Conservation (phyloP, 2,888 invertebrate genomes). For the Parochlus steinenii region DNA sequence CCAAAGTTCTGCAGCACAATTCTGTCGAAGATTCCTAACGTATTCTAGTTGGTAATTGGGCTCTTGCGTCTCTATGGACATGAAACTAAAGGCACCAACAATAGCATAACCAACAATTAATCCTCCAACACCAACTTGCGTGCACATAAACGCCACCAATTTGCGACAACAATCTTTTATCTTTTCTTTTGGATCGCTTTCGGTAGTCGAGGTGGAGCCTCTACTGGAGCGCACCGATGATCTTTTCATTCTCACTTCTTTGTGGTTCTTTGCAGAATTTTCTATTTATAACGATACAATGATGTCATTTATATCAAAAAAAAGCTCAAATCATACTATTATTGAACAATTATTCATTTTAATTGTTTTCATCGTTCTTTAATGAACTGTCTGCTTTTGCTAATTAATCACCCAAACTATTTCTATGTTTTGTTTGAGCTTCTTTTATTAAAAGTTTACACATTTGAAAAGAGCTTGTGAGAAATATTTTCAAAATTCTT, state of each 20-base stretch:
- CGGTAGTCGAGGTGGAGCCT: conserved; percentile 45
- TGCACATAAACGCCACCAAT: conserved; percentile 81
- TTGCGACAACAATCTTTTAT: conserved; percentile 75
- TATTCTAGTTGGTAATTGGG: conserved; percentile 35
- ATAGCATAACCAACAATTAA: conserved; percentile 75
- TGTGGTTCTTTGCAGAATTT: too few relatives aligned
- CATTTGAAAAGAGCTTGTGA: too few relatives aligned
- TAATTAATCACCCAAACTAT: too few relatives aligned
- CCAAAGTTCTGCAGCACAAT: conserved; percentile 51
- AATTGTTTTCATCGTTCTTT: too few relatives aligned
- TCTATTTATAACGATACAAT: too few relatives aligned
- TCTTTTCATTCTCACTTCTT: conserved; percentile 23
- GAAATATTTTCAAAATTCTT: too few relatives aligned
- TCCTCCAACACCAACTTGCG: conserved; percentile 79
- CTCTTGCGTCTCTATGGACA: conserved; percentile 53
- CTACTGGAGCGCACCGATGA: conserved; percentile 41
- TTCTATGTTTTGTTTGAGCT: too few relatives aligned
- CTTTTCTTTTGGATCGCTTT: conserved; percentile 52
- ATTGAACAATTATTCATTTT: too few relatives aligned
- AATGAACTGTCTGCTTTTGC: too few relatives aligned
- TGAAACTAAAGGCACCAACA: conserved; percentile 68
- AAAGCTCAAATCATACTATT: too few relatives aligned
- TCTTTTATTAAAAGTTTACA: too few relatives aligned
- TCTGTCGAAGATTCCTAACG: conserved; percentile 34
- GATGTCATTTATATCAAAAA: too few relatives aligned